A percentile compares a stretch with the other conserved stretches of the same genome.
Conservation (phyloP, 2,797 vertebrate genomes). For the Mormyrops boulengeri region DNA sequence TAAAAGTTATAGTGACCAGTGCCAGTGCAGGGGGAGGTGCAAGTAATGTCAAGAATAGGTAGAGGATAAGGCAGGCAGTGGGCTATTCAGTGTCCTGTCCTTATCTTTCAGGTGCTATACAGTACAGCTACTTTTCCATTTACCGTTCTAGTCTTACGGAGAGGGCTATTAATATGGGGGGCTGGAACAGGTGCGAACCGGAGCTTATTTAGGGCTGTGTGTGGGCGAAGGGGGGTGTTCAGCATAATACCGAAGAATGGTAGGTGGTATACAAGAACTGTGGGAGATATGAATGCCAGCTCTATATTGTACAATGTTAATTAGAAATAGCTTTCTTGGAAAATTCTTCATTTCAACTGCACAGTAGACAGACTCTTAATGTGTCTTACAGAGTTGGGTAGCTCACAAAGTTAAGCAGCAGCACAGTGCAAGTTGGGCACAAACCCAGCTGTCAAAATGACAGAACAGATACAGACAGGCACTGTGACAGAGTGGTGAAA, state of each 20-base stretch:
- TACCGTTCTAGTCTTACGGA: not conserved
- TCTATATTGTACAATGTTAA: not conserved
- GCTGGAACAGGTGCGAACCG: not conserved
- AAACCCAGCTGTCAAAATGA: slow-evolving; percentile 9
- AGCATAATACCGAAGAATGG: not conserved
- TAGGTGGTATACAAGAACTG: not conserved
- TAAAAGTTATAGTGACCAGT: not conserved
- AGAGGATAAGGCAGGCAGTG: not conserved
- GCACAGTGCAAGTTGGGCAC: not conserved
- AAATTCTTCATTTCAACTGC: not conserved
- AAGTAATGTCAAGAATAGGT: not conserved
- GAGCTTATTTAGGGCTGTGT: not conserved
- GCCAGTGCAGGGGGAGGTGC: not conserved
- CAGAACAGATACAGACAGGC: not conserved
- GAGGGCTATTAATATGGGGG: not conserved
- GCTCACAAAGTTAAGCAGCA: not conserved
- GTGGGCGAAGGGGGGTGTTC: not conserved
- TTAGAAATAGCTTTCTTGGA: not conserved
- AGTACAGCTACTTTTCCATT: not conserved
- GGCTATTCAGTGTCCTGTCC: not conserved
- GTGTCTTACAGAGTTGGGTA: not conserved
- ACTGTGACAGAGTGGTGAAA: not conserved
- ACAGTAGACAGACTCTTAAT: not conserved
- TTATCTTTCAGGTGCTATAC: not conserved
- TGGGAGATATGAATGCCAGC: not conserved